Evolutionary conservation across 2,888 invertebrate species (phyloP).

Genomic region (Caenorhabditis sp.): DNA sequence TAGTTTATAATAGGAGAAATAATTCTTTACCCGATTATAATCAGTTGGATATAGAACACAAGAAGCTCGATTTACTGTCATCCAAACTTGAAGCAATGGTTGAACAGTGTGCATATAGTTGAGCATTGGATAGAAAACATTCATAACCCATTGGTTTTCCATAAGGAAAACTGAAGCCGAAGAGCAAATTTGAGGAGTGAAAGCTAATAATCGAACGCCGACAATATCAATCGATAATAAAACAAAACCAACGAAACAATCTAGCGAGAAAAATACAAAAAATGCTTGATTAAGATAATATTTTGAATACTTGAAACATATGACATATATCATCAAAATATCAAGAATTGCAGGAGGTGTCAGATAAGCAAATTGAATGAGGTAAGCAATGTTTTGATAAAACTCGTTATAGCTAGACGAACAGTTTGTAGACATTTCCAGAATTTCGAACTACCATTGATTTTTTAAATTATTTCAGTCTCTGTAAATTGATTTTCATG

Average conservation of each 20-base stretch:
- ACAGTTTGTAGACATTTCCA: too few relatives aligned
- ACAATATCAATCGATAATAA: background rate
- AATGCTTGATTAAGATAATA: background rate
- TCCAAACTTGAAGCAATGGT: background rate
- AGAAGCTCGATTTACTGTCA: background rate
- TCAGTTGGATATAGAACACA: background rate
- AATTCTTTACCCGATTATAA: background rate
- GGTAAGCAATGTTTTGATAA: too few relatives aligned
- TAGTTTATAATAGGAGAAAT: too few relatives aligned
- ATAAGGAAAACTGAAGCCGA: background rate
- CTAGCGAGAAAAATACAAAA: background rate
- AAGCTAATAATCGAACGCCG: background rate
- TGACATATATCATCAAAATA: background rate
- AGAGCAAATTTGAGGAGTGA: background rate
- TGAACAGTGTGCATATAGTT: background rate
- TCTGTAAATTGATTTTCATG: too few relatives aligned
- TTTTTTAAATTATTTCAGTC: too few relatives aligned
- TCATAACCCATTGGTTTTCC: background rate
- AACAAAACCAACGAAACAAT: background rate
- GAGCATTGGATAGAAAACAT: background rate
- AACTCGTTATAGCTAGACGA: too few relatives aligned
- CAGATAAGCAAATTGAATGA: background rate
- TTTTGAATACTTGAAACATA: background rate
- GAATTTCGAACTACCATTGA: constrained; percentile 6
- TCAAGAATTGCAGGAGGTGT: background rate